phyloP scores from a whole-genome alignment of 2,888 invertebrate species.

The Malacosoma neustria region DNA sequence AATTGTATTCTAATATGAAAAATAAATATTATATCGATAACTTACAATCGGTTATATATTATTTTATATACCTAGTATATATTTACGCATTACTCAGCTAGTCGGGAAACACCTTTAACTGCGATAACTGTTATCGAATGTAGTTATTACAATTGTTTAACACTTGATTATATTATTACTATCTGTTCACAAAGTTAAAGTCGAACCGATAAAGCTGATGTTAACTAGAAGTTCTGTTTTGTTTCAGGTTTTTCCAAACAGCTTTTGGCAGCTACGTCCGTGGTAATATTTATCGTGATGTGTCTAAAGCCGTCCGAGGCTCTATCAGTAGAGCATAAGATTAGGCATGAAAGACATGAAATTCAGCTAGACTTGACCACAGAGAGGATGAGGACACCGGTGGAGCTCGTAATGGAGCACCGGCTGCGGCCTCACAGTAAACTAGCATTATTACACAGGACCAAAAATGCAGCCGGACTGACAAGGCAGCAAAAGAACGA shows the following conservation, averaged over 20 bases:
- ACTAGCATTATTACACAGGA: slow-evolving; percentile 29
- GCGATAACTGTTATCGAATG: slow-evolving; percentile 3
- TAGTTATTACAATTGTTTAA: not conserved
- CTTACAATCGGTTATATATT: no score
- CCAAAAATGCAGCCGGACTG: slow-evolving; percentile 35
- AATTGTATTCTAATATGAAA: no score
- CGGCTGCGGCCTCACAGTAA: slow-evolving; percentile 25
- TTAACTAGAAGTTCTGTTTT: slow-evolving; percentile 22
- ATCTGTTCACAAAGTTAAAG: slow-evolving; percentile 3
- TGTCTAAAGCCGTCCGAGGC: slow-evolving; percentile 54
- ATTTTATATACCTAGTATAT: no score
- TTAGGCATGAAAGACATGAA: slow-evolving; percentile 44
- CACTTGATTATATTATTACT: not conserved
- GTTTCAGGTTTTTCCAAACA: slow-evolving; percentile 70
- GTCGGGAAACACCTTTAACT: not conserved
- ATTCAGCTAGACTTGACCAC: slow-evolving; percentile 29
- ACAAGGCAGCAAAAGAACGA: slow-evolving; percentile 31
- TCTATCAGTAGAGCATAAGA: slow-evolving; percentile 39
- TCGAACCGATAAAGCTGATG: not conserved
- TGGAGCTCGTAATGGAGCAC: slow-evolving; percentile 23
- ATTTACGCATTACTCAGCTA: no score
- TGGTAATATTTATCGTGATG: slow-evolving; percentile 59
- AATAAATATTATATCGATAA: no score
- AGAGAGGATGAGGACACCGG: slow-evolving; percentile 22
- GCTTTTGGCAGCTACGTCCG: slow-evolving; percentile 66